Conservation (phyloP, 2,888 invertebrate genomes). For the Sarcophaga rosellei region DNA sequence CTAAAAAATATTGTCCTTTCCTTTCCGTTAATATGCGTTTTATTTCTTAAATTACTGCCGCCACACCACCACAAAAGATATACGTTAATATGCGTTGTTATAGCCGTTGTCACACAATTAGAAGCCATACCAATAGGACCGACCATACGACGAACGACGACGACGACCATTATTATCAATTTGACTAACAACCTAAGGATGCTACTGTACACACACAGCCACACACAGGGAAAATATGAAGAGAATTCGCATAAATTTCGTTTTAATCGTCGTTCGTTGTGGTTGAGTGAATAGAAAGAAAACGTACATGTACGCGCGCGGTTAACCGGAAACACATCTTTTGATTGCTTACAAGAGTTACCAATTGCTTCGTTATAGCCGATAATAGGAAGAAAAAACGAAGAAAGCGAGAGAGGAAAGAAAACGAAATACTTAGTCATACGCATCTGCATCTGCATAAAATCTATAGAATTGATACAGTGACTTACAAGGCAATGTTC, state of each 20-base stretch:
- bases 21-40: not conserved
- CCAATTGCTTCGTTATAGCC: slow-evolving; percentile 57
- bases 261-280: not conserved
- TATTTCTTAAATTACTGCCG: not conserved
- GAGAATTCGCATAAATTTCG: not conserved
- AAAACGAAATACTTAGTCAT: not conserved
- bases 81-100: not conserved
- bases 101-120: not conserved
- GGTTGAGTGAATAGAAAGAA: not conserved
- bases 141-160: no score
- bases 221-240: not conserved
- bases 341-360: slow-evolving; percentile 57
- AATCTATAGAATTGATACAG: slow-evolving; percentile 5
- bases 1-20: no score
- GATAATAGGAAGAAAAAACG: not conserved
- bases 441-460: slow-evolving; percentile 1
- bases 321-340: slow-evolving; percentile 67
- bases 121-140: not conserved
- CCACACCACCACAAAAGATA: not conserved
- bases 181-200: no score
- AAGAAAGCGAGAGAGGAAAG: not conserved
- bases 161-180: not conserved
- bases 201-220: not conserved
- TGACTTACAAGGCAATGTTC: not conserved
- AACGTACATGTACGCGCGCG: slow-evolving; percentile 43